These are phyloP conservation scores for Cremastinae sp. DNA, from an alignment of 2,888 invertebrate genomes.

Conservation along the genomic window DNA sequence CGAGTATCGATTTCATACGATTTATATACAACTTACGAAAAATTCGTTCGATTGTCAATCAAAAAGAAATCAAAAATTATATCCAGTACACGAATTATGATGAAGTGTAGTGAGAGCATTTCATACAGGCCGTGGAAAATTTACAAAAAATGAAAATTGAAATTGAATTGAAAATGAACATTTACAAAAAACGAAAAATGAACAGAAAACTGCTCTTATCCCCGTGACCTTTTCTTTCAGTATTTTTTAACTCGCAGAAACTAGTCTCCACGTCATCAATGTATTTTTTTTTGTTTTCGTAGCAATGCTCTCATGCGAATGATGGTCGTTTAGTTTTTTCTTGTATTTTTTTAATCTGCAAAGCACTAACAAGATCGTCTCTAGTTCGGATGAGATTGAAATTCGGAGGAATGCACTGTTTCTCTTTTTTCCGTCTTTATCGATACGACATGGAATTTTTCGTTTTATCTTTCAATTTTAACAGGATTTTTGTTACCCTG, in stretches of 20 bases:
- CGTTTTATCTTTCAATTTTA: conserved; percentile 72
- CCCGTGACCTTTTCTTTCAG: conserved; percentile 35
- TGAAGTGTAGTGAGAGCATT: conserved; percentile 9
- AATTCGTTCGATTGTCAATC: background rate
- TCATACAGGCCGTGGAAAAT: background rate
- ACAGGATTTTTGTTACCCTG: conserved; percentile 78
- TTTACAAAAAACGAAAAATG: conserved; percentile 1
- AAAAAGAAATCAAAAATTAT: background rate
- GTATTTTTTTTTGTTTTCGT: conserved; percentile 10
- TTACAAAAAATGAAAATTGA: conserved; percentile 1
- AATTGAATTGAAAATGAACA: no score
- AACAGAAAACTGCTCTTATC: conserved; percentile 15
- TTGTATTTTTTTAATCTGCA: conserved; percentile 38
- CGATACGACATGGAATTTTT: conserved; percentile 35
- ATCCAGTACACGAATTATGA: background rate
- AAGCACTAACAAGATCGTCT: conserved; percentile 31
- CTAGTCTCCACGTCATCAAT: background rate
- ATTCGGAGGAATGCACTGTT: conserved; percentile 8
- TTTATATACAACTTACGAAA: background rate
- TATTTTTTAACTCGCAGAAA: conserved; percentile 22
- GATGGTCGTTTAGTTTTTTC: conserved; percentile 44
- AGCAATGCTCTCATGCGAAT: conserved; percentile 2
- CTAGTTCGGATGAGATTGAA: conserved; percentile 19
- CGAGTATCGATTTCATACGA: no score
- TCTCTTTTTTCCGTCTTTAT: background rate